Evolutionary conservation across 2,113 vertebrate species (phyloP), one percentile per base, ranked within the genome.

Genomic region (Dromiciops gliroides): DNA sequence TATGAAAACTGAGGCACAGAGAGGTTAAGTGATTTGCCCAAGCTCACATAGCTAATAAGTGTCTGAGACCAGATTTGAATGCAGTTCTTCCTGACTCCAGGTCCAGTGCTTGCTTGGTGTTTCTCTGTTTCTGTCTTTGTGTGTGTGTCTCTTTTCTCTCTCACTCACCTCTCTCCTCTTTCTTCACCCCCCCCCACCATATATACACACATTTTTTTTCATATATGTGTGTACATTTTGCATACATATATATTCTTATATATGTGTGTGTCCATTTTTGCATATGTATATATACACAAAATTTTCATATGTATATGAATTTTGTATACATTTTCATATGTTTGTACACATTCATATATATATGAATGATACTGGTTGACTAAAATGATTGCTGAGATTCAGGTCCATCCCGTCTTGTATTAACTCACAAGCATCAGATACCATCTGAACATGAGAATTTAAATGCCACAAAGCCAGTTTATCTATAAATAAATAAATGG

Each of bases 381-480:
- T 50, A 51, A 26, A 25, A 49, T 92, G 50, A 91, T 9, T 5
- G 0, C 89, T 75, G 23, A 90, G 51, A 49, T 28, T 47, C n/a
- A 67, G 0, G 16, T 50, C 67, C 89, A 2, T 48, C 67, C 93
- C 26, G 0, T 48, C 37, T n/a, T 94, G 0, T 53, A 47, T 1
- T 75, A 47, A 14, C 37, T 92, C 24, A 25, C 49, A 10, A 48
- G 4, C 52, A 31, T 47, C 88, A 50, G 7, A 23, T 90, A 53
- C 3, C 50, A 89, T 10, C 2, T 3, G 26, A 90, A 60, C 7
- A 52, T 89, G 67, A 75, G 60, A n/a, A 83, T 83, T 44, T 50
- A 89, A 83, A 94, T 28, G 37, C 22, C 48, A 92, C 22, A 92
- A 50, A 53, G 51, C 93, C 60, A 51, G 95, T 52, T 89, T 8